Base-by-base conservation (phyloP, 1,140 invertebrate genomes). In the Drosophila pectinifera region DNA sequence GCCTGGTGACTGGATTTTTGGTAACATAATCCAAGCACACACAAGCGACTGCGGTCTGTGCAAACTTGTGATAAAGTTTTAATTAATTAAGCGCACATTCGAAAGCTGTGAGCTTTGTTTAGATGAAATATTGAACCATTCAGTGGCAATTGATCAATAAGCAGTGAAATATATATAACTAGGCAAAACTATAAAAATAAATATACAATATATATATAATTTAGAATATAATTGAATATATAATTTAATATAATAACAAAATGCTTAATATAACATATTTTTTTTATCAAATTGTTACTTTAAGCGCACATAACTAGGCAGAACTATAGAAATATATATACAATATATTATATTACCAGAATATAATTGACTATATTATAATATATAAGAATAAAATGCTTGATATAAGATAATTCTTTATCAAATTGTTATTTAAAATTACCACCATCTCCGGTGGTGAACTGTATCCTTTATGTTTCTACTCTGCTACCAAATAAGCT, bases 21-120 rank as follows among this genome's bases (percentile, higher is more conserved):
- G 73, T 46, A 76, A 54, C 73, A 67, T 68, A 68, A 77, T 68
- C 73, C 64, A 56, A 34, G 42, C 26, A 36, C 22, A 38, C 38
- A 22, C 48, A 51, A 28, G 11, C 22, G 42, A 51, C 20, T 51
- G 43, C 39, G 59, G 62, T 43, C 39, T 69, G 31, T 28, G 48
- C 20, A 68, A 63, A 55, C 72, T 74, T 57, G 61, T 34, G 51
- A 70, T 46, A 34, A 80, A 86, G 62, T 86, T 88, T 86, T 86
- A 86, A 86, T 86, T 86, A 88, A 86, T 82, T 76, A 81, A 80
- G 53, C 48, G 38, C 18, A 58, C 24, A 34, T 46, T 46, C 20
- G 5, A 31, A 20, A 16, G 31, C 45, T 22, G 18, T 7, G 16
- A 22, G 28, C 28, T 22, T 24, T 16, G 20, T 28, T 20, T 14